These are phyloP conservation scores for Cryptosula pallasiana DNA, from an alignment of 2,888 invertebrate genomes.

Conservation along the genomic window DNA sequence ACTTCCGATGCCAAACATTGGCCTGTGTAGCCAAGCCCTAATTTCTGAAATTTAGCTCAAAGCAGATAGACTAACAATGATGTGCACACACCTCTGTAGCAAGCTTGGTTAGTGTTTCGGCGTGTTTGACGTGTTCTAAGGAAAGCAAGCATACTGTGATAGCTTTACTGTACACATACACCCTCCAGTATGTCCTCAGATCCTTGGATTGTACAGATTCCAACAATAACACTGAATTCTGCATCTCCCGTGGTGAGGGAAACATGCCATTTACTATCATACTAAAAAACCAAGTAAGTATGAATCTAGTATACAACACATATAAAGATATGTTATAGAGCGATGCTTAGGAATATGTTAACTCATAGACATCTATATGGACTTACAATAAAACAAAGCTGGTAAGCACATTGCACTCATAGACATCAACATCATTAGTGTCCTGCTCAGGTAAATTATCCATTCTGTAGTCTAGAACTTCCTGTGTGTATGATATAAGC, in stretches of 20 bases:
- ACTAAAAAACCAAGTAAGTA: no score
- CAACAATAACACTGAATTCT: not conserved
- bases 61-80: not conserved
- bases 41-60: not conserved
- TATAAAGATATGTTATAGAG: no score
- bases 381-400: constrained; percentile 10
- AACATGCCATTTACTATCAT: not conserved
- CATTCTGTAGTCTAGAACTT: constrained; percentile 4
- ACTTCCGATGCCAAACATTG: no score
- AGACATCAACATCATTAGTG: not conserved
- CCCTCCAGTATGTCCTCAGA: constrained; percentile 9
- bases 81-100: not conserved
- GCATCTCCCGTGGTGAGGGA: constrained; percentile 3
- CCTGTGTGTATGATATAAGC: constrained; percentile 4
- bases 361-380: no score
- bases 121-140: not conserved
- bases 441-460: constrained; percentile 14
- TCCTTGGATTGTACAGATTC: constrained; percentile 10
- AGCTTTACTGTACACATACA: constrained; percentile 7
- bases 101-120: not conserved
- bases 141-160: not conserved
- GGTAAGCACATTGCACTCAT: not conserved
- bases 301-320: no score
- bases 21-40: not conserved
- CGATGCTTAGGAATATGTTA: no score